Conservation (phyloP, 2,888 invertebrate genomes). For the Polyommatus icarus region DNA sequence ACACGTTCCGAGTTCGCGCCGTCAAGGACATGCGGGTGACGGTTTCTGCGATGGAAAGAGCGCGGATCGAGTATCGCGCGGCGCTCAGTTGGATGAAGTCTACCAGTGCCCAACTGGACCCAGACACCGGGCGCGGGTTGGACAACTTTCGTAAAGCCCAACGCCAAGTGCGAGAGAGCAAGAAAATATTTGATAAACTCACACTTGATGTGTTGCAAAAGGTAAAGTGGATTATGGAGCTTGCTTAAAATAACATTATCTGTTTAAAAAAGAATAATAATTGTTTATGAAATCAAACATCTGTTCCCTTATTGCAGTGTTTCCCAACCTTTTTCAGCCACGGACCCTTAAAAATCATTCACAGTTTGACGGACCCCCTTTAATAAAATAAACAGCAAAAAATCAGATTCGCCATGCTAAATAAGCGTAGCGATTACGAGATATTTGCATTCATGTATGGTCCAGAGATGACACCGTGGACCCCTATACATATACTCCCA, state of each 20-base stretch:
- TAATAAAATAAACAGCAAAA: too few relatives aligned
- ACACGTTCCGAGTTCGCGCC: constrained; percentile 96
- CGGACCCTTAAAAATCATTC: too few relatives aligned
- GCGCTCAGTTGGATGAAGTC: constrained; percentile 99
- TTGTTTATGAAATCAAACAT: neutral
- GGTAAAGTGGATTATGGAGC: constrained; percentile 59
- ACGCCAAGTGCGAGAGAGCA: constrained; percentile 87
- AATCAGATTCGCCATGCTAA: too few relatives aligned
- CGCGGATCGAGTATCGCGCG: constrained; percentile 96
- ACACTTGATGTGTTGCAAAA: constrained; percentile 98
- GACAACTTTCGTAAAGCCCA: constrained; percentile 97
- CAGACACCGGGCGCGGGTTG: constrained; percentile 96
- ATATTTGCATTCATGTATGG: too few relatives aligned
- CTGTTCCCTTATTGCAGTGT: too few relatives aligned
- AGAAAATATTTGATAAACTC: constrained; percentile 94
- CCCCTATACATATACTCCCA: too few relatives aligned
- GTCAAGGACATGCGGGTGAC: constrained; percentile 96
- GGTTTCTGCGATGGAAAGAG: constrained; percentile 96
- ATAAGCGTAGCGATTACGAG: too few relatives aligned
- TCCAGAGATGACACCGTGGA: too few relatives aligned
- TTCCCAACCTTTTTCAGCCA: too few relatives aligned
- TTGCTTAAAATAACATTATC: neutral
- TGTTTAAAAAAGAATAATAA: too few relatives aligned
- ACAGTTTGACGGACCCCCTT: too few relatives aligned
- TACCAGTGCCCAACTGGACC: constrained; percentile 95